Evolutionary conservation across 23 tunicate genomes (phyloP), one percentile per base, ranked within the genome.

Genomic region (Botrylloides violaceus): DNA sequence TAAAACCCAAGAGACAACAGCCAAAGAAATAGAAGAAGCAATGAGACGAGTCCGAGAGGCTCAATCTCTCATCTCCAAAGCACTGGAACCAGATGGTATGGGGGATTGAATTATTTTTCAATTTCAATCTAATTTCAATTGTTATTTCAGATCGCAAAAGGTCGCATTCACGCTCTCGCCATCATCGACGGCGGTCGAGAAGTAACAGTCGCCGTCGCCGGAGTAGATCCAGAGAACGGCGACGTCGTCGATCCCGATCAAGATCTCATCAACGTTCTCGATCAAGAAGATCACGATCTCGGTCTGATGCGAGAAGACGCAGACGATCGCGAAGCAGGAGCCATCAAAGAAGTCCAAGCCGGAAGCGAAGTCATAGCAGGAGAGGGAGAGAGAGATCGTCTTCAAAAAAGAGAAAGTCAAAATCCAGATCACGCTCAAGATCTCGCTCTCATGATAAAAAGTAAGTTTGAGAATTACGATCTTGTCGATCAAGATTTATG

Each of bases 11-110:
- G 91, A 81, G 29, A 56, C 79, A 6, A 65, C 79, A 26, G 75
- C 96, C 0, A 64, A 65, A 29, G 97, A 83, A 63, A 90, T 90
- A 29, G 97, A 90, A 27, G 97, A 90, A 55, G 97, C 97, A 27
- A 90, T 90, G 97, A 55, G 80, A 27, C 65, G 97, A 61, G 97
- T 90, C 2, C 59, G 85, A 6, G 90, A 83, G 50, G 97, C 97
- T 22, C 97, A 90, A 34, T 47, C 85, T 3, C 78, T 90, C 36
- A 90, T 90, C 1, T 65, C 97, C 0, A 74, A 75, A 59, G 97
- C 97, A 30, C 53, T 90, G 36, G 97, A 90, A 59, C 81, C 85
- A 2, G 92, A 85, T 29, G 27, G 21, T 1, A 70, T 38, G 76
- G 73, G 35, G 9, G 75, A 61, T 15, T 24, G 29, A 36, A 32